Percentiles rank a stretch among this genome's conserved stretches.
Evolutionary conservation across 2,888 invertebrate species (phyloP).

Genomic region (Drosophila meridiana): DNA sequence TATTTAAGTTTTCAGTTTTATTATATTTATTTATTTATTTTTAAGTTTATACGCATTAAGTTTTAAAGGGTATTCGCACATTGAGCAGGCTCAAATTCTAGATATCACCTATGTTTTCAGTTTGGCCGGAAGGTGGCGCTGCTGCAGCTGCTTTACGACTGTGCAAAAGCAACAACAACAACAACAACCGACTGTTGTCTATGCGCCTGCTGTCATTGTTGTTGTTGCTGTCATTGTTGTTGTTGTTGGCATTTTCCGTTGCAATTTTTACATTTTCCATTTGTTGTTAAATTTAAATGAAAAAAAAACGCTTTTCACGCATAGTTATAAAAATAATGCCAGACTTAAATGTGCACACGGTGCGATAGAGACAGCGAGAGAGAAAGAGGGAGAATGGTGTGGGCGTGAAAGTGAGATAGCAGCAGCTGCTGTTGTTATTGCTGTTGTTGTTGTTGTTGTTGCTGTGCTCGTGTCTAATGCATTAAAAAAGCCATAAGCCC

Average conservation of each 20-base stretch:
- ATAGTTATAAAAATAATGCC: conserved; percentile 77
- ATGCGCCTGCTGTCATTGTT: conserved; percentile 24
- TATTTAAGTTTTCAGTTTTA: background rate
- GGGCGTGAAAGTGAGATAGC: conserved; percentile 3
- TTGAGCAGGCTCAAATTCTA: background rate
- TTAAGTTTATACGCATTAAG: background rate
- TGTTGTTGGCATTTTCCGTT: conserved; percentile 64
- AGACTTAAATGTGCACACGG: conserved; percentile 40
- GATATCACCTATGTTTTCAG: conserved; percentile 29
- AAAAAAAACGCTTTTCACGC: conserved; percentile 79
- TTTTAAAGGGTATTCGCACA: conserved; percentile 24
- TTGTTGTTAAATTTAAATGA: conserved; percentile 73
- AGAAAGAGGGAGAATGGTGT: background rate
- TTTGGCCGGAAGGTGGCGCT: conserved; percentile 73
- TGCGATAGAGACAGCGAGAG: background rate
- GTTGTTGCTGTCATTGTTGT: conserved; percentile 38
- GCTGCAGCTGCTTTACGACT: conserved; percentile 77
- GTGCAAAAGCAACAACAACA: conserved; percentile 33
- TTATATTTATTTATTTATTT: background rate
- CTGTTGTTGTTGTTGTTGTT: background rate
- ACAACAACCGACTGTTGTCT: conserved; percentile 53
- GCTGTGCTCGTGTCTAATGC: conserved; percentile 49
- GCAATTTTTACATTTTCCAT: conserved; percentile 69
- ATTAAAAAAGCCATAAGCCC: conserved; percentile 44
- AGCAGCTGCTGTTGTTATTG: background rate